These are phyloP conservation scores for Orgyia antiqua DNA, from an alignment of 2,888 invertebrate genomes.

Conservation along the genomic window DNA sequence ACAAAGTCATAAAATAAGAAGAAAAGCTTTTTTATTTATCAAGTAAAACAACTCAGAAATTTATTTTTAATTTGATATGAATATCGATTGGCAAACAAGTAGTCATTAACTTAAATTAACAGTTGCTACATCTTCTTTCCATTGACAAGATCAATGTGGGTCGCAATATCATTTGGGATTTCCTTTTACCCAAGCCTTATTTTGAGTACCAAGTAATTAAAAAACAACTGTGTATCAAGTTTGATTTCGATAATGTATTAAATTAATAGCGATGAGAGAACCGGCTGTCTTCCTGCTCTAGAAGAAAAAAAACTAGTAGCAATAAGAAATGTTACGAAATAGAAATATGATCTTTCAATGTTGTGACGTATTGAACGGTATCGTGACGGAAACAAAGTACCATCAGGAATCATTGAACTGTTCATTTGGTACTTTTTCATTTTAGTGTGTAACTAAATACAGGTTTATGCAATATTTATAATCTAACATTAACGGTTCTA, in stretches of 20 bases:
- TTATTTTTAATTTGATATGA: no score
- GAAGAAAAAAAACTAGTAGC: conserved; percentile 39
- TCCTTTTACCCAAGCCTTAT: conserved; percentile 20
- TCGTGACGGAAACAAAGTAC: conserved; percentile 25
- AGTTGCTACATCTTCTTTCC: conserved; percentile 9
- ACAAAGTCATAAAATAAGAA: no score
- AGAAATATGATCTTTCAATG: conserved; percentile 22
- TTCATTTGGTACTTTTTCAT: no score
- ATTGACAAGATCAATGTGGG: conserved; percentile 11
- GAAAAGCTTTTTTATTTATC: no score
- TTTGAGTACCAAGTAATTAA: conserved; percentile 14
- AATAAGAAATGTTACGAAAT: conserved; percentile 38
- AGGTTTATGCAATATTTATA: no score
- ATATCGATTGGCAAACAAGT: no score
- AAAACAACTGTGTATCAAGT: conserved; percentile 28
- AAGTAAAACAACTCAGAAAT: no score
- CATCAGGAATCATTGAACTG: conserved; percentile 9
- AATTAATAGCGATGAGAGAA: conserved; percentile 45
- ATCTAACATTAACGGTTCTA: no score
- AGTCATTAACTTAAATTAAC: no score
- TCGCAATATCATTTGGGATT: conserved; percentile 13
- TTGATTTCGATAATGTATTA: conserved; percentile 40
- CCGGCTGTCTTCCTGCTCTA: conserved; percentile 46
- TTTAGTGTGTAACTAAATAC: no score
- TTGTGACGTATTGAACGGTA: conserved; percentile 2